These are phyloP conservation scores for Agapornis roseicollis DNA, from an alignment of 2,113 vertebrate genomes.

Conservation along the genomic window DNA sequence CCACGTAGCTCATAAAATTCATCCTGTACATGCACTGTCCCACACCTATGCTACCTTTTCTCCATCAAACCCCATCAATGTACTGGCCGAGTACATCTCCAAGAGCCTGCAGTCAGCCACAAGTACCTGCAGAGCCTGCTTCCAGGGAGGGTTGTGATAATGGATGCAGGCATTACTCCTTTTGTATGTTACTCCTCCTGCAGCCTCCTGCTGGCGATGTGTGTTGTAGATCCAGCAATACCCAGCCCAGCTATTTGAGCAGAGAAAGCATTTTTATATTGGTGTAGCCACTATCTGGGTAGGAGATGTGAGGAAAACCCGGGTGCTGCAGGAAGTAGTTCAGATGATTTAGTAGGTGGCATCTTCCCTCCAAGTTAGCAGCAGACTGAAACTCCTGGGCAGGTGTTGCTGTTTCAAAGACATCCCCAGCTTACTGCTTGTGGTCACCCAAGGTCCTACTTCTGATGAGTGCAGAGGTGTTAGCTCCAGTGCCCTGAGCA, in stretches of 20 bases:
- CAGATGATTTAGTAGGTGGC: background rate
- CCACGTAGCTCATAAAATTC: background rate
- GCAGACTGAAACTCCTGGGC: background rate
- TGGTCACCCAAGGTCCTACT: background rate
- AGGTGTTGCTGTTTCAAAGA: background rate
- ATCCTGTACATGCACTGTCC: background rate
- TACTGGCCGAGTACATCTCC: background rate
- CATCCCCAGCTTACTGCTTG: background rate
- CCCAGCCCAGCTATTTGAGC: background rate
- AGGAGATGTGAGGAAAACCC: background rate
- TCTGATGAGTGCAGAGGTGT: background rate
- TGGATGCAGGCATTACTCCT: background rate
- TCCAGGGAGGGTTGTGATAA: background rate
- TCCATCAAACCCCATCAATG: background rate
- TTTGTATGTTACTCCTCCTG: background rate
- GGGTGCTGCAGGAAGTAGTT: slow-evolving; percentile 11
- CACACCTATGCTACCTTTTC: background rate
- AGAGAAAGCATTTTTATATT: background rate
- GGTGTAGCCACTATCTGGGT: background rate
- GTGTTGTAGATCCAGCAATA: background rate
- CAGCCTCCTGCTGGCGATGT: fast-evolving
- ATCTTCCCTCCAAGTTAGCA: background rate
- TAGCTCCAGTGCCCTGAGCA: background rate
- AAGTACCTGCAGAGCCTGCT: background rate
- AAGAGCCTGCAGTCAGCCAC: background rate